Base-by-base conservation (phyloP, 2,888 invertebrate genomes). In the Polietes domitor region DNA sequence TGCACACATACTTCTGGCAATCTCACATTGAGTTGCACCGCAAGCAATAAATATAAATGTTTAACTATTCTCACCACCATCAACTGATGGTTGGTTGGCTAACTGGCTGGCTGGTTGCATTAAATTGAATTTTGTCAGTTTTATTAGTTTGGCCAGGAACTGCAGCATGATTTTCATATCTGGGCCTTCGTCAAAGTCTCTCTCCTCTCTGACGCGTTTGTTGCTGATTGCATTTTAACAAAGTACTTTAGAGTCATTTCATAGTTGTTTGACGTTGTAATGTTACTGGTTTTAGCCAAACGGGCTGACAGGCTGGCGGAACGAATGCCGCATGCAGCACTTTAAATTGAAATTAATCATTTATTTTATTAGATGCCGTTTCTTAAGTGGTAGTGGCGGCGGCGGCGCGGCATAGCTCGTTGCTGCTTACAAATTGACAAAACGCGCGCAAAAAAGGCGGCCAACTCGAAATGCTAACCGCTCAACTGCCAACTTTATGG, bases 351-450 rank as follows among this genome's bases (percentile, higher is more conserved):
- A 84, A 84, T 81, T 81, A 84, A 84, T 84, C 84, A 84, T 74
- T 84, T 84, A 81, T 81, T 84, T 84, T 84, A 81, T 84, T 84
- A 81, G 84, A 79, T 77, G 83, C 79, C 70, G 79, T 75, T n/a
- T 77, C 58, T 83, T 80, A 80, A 83, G 82, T 82, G 82, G 73
- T 71, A 43, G 21, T 85, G 71, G 75, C 75, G 76, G 58, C 12
- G 37, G 73, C 37, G 15, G n/a, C n/a, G n/a, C n/a, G n/a, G n/a
- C n/a, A n/a, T n/a, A n/a, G n/a, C n/a, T n/a, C n/a, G 53, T 55
- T 73, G 50, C 74, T 21, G n/a, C 21, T 76, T 76, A 81, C 84
- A 84, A 84, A 84, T 84, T 84, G 77, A 83, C 68, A 68, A 43
- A 68, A 43, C 10, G 43, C 43, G 0, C 43, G 37, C 47, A 63